A percentile compares a stretch with the other conserved stretches of the same genome.
These are phyloP conservation scores for Pristionchus pacificus DNA, from an alignment of 1,140 invertebrate genomes.

Conservation along the genomic window DNA sequence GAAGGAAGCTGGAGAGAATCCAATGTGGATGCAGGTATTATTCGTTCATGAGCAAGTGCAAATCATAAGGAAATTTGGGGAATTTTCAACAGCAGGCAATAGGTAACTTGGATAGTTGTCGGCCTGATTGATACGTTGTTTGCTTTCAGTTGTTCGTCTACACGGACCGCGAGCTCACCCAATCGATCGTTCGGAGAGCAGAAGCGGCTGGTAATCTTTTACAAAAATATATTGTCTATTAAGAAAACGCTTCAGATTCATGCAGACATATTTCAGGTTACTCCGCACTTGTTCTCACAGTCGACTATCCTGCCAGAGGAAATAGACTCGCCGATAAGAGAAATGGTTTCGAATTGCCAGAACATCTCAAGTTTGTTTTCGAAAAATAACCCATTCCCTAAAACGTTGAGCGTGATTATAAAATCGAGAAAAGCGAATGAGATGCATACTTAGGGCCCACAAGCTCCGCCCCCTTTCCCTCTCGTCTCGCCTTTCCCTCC, in stretches of 20 bases:
- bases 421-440: no score
- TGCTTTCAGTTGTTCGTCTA: slow-evolving; percentile 91
- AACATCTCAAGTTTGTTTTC: slow-evolving; percentile 76
- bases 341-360: slow-evolving; percentile 78
- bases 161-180: slow-evolving; percentile 73
- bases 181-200: slow-evolving; percentile 71
- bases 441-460: no score
- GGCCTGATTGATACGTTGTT: no score
- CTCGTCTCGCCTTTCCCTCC: no score
- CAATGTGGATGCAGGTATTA: slow-evolving; percentile 55
- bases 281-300: slow-evolving; percentile 80
- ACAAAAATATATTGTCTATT: no score
- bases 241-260: no score
- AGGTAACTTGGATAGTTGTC: no score
- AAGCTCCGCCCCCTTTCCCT: no score
- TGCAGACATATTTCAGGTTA: no score
- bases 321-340: slow-evolving; percentile 72
- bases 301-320: slow-evolving; percentile 82
- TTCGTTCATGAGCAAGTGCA: slow-evolving; percentile 57
- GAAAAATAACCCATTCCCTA: no score
- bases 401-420: slow-evolving; percentile 64
- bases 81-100: no score
- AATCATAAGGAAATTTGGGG: no score
- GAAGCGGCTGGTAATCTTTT: slow-evolving; percentile 74
- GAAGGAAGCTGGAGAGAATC: slow-evolving; percentile 67